Evolutionary conservation across 2,797 vertebrate species (phyloP).

Genomic region (Platyrinchus mystaceus): DNA sequence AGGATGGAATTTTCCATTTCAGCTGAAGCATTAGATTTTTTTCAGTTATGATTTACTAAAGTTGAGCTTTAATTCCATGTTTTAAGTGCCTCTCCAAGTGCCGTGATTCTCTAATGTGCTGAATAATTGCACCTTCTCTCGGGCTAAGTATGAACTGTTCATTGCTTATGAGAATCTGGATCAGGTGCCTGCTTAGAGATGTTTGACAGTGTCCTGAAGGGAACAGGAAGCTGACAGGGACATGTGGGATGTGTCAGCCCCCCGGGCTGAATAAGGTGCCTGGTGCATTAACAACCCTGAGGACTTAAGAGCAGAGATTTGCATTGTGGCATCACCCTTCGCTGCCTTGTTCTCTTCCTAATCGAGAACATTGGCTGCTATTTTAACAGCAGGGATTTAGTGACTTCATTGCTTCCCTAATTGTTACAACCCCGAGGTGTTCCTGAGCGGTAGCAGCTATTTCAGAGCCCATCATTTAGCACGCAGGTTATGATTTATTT

Average conservation of each 20-base stretch:
- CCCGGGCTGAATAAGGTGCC: background rate
- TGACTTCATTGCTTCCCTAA: background rate
- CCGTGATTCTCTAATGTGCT: background rate
- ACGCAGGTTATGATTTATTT: background rate
- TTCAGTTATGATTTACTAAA: background rate
- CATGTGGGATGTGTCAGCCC: background rate
- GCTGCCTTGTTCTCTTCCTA: background rate
- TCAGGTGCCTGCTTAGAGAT: background rate
- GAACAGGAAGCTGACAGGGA: background rate
- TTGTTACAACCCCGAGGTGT: background rate
- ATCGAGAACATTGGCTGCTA: background rate
- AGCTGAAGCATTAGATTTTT: background rate
- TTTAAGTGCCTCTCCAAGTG: background rate
- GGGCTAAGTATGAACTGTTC: background rate
- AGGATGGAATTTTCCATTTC: background rate
- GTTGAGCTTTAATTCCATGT: background rate
- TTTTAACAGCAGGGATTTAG: background rate
- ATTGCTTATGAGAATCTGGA: background rate
- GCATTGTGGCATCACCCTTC: background rate
- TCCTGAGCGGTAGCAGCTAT: background rate
- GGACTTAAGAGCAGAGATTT: background rate
- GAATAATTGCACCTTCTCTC: background rate
- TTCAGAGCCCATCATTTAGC: background rate
- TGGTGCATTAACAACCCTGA: background rate
- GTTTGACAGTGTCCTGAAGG: background rate